Percentiles rank a stretch among this genome's conserved stretches.
Evolutionary conservation across 2,797 vertebrate genomes (phyloP).

Genomic region (Phylloscopus collybita): DNA sequence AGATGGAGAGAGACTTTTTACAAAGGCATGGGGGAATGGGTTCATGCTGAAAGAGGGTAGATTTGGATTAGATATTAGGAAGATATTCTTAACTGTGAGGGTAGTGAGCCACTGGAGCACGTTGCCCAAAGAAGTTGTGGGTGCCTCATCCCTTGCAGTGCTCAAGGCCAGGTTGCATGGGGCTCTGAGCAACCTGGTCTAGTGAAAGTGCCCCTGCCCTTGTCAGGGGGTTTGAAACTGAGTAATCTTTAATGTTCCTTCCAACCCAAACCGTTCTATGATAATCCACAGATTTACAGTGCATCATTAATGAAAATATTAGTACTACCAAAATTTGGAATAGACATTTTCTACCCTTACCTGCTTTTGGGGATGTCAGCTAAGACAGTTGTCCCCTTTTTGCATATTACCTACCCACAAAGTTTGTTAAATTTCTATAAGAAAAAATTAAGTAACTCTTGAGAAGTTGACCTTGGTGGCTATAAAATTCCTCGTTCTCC

Average conservation of each 20-base stretch:
- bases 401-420: background rate
- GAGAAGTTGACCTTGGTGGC: background rate
- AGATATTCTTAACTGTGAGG: background rate
- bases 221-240: background rate
- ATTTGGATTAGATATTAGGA: background rate
- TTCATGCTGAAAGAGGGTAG: background rate
- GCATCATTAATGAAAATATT: background rate
- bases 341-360: background rate
- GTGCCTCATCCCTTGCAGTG: background rate
- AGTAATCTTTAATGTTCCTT: background rate
- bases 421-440: background rate
- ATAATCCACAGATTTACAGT: background rate
- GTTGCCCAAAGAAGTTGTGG: background rate
- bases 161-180: background rate
- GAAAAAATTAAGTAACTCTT: background rate
- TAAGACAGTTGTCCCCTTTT: background rate
- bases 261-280: background rate
- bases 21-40: background rate
- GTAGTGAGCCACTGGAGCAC: accelerated
- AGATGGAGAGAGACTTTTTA: background rate
- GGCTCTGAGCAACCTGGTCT: background rate
- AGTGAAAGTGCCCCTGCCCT: background rate
- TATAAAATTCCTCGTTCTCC: background rate
- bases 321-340: background rate
- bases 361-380: accelerated